These are phyloP conservation scores for Tinamus guttatus DNA, from an alignment of 2,113 vertebrate genomes.

Conservation along the genomic window DNA sequence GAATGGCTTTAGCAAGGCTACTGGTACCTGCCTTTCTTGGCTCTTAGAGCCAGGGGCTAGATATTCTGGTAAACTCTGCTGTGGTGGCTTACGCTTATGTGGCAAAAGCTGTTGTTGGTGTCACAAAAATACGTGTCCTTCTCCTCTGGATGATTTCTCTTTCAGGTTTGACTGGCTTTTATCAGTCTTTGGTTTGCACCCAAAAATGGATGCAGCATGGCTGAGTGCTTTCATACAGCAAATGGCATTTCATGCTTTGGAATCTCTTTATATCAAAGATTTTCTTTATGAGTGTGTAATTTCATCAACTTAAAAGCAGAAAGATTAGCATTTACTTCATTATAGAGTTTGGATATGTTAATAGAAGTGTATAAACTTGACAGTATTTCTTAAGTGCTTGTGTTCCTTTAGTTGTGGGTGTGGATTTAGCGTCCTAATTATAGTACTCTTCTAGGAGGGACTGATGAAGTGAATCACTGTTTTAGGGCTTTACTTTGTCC, in stretches of 20 bases:
- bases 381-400: constrained; percentile 1
- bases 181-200: neutral
- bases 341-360: constrained; percentile 3
- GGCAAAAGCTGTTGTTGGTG: neutral
- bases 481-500: constrained; percentile 29
- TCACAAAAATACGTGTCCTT: neutral
- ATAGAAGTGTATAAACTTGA: constrained; percentile 46
- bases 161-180: neutral
- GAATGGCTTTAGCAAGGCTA: neutral
- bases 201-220: neutral
- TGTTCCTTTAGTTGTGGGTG: constrained; percentile 31
- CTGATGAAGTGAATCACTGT: constrained; percentile 42
- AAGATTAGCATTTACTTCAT: constrained; percentile 43
- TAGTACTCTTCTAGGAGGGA: constrained; percentile 45
- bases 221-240: neutral
- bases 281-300: constrained; percentile 32
- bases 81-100: neutral
- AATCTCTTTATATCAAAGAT: constrained; percentile 35
- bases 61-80: neutral
- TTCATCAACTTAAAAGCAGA: constrained; percentile 32
- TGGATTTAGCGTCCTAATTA: constrained; percentile 50
- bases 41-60: neutral
- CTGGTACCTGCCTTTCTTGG: neutral
- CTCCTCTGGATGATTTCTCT: neutral
- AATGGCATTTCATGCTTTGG: neutral